These are phyloP conservation scores for Microcebus lehilahytsara DNA, from an alignment of 2,113 vertebrate genomes.

Conservation along the genomic window DNA sequence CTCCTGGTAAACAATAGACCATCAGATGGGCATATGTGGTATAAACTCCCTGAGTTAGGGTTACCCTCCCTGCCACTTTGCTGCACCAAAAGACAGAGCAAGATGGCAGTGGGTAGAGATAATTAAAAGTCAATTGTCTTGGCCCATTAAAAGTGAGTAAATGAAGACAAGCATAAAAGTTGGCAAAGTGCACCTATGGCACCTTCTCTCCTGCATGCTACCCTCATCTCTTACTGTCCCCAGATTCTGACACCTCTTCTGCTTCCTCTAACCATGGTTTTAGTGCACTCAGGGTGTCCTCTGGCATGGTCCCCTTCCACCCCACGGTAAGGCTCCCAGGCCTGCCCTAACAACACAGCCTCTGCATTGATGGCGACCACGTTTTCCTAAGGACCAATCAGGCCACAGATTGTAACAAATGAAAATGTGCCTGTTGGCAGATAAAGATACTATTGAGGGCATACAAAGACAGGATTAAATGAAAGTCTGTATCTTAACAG, in stretches of 20 bases:
- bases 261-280: background rate
- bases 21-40: no score
- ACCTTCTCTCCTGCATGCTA: background rate
- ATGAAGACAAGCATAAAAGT: background rate
- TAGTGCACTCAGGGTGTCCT: background rate
- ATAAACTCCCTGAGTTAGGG: no score
- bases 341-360: background rate
- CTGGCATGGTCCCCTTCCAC: background rate
- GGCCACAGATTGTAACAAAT: background rate
- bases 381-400: background rate
- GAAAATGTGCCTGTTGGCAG: background rate
- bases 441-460: background rate
- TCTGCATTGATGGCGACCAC: background rate
- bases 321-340: background rate
- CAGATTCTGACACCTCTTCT: background rate
- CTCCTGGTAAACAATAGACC: background rate
- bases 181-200: no score
- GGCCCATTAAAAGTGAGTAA: background rate
- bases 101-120: background rate
- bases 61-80: no score
- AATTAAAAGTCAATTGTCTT: background rate
- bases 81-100: background rate
- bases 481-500: background rate
- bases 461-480: background rate
- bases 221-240: background rate